Conservation (phyloP, 2,888 invertebrate species). For the Sepioteuthis lessoniana region DNA sequence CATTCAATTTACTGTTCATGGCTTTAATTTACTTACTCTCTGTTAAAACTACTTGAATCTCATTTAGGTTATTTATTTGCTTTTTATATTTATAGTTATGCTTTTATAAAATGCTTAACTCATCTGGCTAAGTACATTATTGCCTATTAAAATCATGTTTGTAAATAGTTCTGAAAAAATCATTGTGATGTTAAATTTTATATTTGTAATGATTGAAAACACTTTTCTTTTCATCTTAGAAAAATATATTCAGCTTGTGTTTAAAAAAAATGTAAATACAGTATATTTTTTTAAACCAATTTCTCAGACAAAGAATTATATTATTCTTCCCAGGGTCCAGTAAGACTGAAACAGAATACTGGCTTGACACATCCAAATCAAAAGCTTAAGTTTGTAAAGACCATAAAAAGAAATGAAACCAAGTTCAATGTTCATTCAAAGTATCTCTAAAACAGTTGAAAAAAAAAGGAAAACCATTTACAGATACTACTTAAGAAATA, state of each 20-base stretch:
- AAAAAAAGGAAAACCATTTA: too few species aligned
- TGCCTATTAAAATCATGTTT: background rate
- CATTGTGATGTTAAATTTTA: background rate
- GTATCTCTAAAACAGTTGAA: too few species aligned
- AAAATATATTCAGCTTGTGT: background rate
- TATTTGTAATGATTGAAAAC: background rate
- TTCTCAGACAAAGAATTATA: background rate
- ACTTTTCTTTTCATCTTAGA: background rate
- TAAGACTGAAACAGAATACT: too few species aligned
- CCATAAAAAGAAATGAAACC: too few species aligned
- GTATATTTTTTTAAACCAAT: background rate
- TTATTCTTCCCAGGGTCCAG: too few species aligned
- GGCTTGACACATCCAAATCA: too few species aligned
- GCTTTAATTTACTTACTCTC: too few species aligned
- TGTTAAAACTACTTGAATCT: background rate
- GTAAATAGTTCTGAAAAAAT: background rate
- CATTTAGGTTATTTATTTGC: background rate
- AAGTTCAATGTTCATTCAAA: too few species aligned
- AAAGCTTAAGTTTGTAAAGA: too few species aligned
- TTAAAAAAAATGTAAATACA: background rate
- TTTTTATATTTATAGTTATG: background rate
- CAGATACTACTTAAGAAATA: too few species aligned
- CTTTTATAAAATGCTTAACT: background rate
- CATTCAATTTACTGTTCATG: too few species aligned
- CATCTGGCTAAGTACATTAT: background rate